phyloP scores from a whole-genome alignment of 2,113 vertebrate genomes.

The Tachysurus vachellii region DNA sequence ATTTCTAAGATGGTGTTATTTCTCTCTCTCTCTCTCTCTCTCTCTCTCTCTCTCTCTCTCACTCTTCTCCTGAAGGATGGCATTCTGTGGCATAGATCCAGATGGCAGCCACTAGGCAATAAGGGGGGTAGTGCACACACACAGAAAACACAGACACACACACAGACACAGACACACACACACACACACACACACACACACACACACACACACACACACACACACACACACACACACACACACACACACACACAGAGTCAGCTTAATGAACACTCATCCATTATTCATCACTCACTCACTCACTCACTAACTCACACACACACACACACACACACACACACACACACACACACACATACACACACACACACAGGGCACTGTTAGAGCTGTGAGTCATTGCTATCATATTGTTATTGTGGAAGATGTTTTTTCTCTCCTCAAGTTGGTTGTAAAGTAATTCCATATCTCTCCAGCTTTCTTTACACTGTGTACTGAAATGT shows the following conservation, averaged over 20 bases:
- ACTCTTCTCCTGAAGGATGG: slow-evolving; percentile 69
- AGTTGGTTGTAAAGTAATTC: slow-evolving; percentile 6
- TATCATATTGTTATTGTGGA: slow-evolving; percentile 36
- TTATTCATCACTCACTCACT: slow-evolving; percentile 58
- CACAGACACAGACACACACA: slow-evolving; percentile 41
- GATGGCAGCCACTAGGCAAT: slow-evolving; percentile 82
- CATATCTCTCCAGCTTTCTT: slow-evolving; percentile 1
- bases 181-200: slow-evolving; percentile 34
- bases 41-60: slow-evolving; percentile 23
- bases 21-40: slow-evolving; percentile 1
- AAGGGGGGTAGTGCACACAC: slow-evolving; percentile 55
- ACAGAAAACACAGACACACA: slow-evolving; percentile 25
- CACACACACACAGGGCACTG: slow-evolving; percentile 25
- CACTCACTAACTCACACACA: slow-evolving; percentile 64
- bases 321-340: slow-evolving; percentile 58
- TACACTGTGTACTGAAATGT: neutral
- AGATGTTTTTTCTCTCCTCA: neutral
- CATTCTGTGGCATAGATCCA: slow-evolving; percentile 79
- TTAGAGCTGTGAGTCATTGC: neutral
- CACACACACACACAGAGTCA: slow-evolving; percentile 28
- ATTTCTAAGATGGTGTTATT: slow-evolving; percentile 24
- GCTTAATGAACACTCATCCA: slow-evolving; percentile 56
- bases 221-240: slow-evolving; percentile 43
- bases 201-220: slow-evolving; percentile 54
- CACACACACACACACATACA: slow-evolving; percentile 66